phyloP scores from a whole-genome alignment of 2,888 invertebrate species.

The Parapristionchus giblindavisi region DNA sequence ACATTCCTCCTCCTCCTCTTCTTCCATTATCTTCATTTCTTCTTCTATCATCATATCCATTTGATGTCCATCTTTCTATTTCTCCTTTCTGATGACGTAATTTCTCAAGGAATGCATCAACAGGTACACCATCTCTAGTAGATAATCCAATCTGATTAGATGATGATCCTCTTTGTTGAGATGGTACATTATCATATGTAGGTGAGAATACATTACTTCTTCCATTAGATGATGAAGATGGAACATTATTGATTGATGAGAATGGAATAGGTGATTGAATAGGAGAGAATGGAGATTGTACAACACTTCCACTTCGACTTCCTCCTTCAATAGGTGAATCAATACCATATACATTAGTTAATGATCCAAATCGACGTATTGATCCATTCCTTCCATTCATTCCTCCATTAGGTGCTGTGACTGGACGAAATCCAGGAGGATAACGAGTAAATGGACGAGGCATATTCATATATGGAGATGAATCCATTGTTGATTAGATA shows the following conservation, averaged over 20 bases:
- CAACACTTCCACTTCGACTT: constrained; percentile 8
- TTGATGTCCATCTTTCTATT: constrained; percentile 25
- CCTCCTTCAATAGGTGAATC: constrained; percentile 20
- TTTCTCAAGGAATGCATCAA: constrained; percentile 51
- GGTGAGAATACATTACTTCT: constrained; percentile 28
- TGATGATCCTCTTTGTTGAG: constrained; percentile 3
- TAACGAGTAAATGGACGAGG: constrained; percentile 51
- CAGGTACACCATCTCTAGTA: too few species aligned
- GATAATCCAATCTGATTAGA: too few species aligned
- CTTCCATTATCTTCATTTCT: constrained; percentile 2
- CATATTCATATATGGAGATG: constrained; percentile 39
- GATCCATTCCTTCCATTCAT: background rate
- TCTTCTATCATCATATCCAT: background rate
- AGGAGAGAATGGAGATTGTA: constrained; percentile 29
- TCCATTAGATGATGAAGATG: background rate
- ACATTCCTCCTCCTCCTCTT: background rate
- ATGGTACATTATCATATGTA: constrained; percentile 36
- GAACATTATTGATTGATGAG: too few species aligned
- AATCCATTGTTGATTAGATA: constrained; percentile 43
- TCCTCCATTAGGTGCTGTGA: constrained; percentile 30
- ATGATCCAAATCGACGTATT: constrained; percentile 21
- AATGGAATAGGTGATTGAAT: constrained; percentile 20
- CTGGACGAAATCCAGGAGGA: constrained; percentile 52
- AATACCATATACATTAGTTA: constrained; percentile 19
- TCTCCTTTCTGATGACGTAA: constrained; percentile 49